A percentile compares a stretch with the other conserved stretches of the same genome.
phyloP scores from a whole-genome alignment of 2,888 invertebrate genomes.

The Sphaerophoria taeniata region DNA sequence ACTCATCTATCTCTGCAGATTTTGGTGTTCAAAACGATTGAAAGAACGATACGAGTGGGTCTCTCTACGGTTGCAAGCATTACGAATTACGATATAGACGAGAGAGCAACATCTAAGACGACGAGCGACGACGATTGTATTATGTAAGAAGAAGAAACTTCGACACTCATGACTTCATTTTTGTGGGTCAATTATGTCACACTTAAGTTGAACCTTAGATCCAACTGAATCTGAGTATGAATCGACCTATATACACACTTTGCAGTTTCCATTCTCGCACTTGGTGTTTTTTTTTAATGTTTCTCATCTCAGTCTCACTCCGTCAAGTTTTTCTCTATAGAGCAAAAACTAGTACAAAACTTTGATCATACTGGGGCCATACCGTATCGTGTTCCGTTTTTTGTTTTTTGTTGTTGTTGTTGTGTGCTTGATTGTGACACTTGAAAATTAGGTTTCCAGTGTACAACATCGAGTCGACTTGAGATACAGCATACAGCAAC shows the following conservation, averaged over 20 bases:
- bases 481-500: no score
- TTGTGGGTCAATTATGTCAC: constrained; percentile 72
- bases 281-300: neutral
- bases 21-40: constrained; percentile 1
- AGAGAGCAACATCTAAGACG: constrained; percentile 8
- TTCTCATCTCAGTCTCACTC: neutral
- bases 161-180: constrained; percentile 63
- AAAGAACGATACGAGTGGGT: neutral
- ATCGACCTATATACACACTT: constrained; percentile 65
- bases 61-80: neutral
- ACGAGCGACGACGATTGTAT: neutral
- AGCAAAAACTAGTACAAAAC: constrained; percentile 69
- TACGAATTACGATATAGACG: neutral
- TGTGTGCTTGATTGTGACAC: constrained; percentile 61
- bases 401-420: neutral
- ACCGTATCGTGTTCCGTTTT: constrained; percentile 6
- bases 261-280: constrained; percentile 24
- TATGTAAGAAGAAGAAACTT: constrained; percentile 15
- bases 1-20: constrained; percentile 21
- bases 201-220: constrained; percentile 60
- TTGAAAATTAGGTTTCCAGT: constrained; percentile 69
- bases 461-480: constrained; percentile 12
- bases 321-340: constrained; percentile 32
- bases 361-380: constrained; percentile 45
- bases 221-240: constrained; percentile 26